Base-by-base conservation (phyloP, 2,113 vertebrate genomes). In the Dinomys branickii region DNA sequence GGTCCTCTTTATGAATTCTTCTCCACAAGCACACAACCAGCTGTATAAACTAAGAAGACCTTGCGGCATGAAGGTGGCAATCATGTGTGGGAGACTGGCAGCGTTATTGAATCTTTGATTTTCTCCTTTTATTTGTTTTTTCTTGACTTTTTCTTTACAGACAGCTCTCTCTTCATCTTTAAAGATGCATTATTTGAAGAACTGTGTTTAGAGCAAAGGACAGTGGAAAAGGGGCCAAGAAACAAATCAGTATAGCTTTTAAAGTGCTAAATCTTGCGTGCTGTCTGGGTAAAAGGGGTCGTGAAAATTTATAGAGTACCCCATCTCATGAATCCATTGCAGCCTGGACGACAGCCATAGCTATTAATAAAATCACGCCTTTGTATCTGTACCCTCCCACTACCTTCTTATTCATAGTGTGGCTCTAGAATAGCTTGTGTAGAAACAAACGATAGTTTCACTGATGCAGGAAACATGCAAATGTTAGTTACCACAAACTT, bases 271-370 rank as follows among this genome's bases (percentile, higher is more conserved):
- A 83, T 35, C 59, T 90, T 96, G 86, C 86, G 80, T 61, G 26
- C 77, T 28, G 7, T 92, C 58, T 77, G 94, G 61, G 33, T 33
- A 67, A 95, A 92, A 93, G 77, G 10, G 77, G 33, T 78, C 92
- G 35, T 95, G 85, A 85, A 91, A 90, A 63, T 26, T 96, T 95
- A 82, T 50, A 94, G 88, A 91, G 24, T 41, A 94, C 52, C 8
- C 47, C 35, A 63, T 59, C 16, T 78, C 47, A 71, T 35, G 41
- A 77, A 85, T 82, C 28, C 20, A 44, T 6, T 81, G 26, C 20
- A 13, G 5, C 12, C 91, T 88, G 35, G 63, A 82, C 30, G 26
- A 73, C 67, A 94, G 26, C 35, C 69, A 78, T 19, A 78, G 13
- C 5, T 73, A 59, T 75, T 44, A 56, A 88, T 80, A 82, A 30